Conservation (phyloP, 2,113 vertebrate species). For the Perca flavescens region DNA sequence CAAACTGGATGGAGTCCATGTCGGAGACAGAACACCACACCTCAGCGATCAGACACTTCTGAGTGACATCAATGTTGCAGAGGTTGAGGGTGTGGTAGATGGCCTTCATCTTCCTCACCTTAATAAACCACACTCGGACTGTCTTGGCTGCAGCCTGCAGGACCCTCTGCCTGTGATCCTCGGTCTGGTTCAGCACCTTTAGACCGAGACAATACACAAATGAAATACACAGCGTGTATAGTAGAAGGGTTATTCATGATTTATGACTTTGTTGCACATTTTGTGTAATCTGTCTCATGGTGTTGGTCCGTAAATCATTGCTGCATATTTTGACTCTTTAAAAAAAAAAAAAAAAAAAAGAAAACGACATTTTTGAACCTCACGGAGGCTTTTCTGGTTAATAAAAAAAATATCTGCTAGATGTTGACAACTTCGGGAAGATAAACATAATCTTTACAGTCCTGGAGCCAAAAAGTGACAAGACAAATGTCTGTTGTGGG, state of each 20-base stretch:
- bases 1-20: conserved; percentile 98
- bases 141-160: conserved; percentile 96
- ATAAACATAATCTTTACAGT: background rate
- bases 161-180: conserved; percentile 97
- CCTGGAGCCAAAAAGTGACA: background rate
- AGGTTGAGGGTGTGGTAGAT: conserved; percentile 99
- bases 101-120: conserved; percentile 99
- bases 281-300: background rate
- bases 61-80: conserved; percentile 98
- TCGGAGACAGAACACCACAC: conserved; percentile 98
- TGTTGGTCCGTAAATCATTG: background rate
- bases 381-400: background rate
- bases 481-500: background rate
- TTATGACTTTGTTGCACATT: background rate
- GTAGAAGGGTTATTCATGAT: background rate
- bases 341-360: background rate
- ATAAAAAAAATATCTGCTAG: background rate
- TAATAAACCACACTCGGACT: conserved; percentile 98
- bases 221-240: too few relatives aligned
- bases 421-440: background rate
- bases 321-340: too few relatives aligned
- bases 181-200: conserved; percentile 97
- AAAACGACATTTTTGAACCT: background rate
- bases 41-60: conserved; percentile 98
- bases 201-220: background rate